These are phyloP conservation scores for Drosophila percnosoma DNA, from an alignment of 2,888 invertebrate genomes.

Conservation along the genomic window DNA sequence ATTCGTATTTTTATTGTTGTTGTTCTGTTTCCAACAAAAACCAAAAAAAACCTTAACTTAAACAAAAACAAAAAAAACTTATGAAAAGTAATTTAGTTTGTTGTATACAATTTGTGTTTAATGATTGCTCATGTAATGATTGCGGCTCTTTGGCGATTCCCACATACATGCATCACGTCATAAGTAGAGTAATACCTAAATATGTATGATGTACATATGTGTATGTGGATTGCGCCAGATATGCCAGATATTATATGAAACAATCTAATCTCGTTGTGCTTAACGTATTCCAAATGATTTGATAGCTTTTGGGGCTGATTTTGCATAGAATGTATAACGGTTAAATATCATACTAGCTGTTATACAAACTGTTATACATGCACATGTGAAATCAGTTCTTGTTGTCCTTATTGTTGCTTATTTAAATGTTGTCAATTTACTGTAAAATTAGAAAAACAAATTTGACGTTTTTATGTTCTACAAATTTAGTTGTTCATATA, in stretches of 20 bases:
- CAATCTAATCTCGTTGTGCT: conserved; percentile 70
- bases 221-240: conserved; percentile 14
- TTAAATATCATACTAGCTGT: conserved; percentile 1
- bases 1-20: conserved; percentile 50
- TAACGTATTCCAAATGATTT: conserved; percentile 73
- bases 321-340: conserved; percentile 29
- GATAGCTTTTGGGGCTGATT: conserved; percentile 43
- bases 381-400: conserved; percentile 10
- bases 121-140: conserved; percentile 32
- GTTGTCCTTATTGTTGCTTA: conserved; percentile 29
- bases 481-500: conserved; percentile 21
- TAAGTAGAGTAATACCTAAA: neutral
- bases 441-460: conserved; percentile 30
- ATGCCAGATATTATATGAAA: conserved; percentile 41
- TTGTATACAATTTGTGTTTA: conserved; percentile 50
- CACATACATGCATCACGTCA: conserved; percentile 6
- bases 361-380: conserved; percentile 25
- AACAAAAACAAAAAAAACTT: conserved; percentile 19
- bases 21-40: conserved; percentile 31
- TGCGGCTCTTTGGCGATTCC: conserved; percentile 24
- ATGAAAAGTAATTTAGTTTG: conserved; percentile 42
- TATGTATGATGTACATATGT: neutral
- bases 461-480: conserved; percentile 12
- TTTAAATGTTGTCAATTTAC: conserved; percentile 44
- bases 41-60: conserved; percentile 7